Percentiles rank a stretch among this genome's conserved stretches.
These are phyloP conservation scores for Podargus strigoides DNA, from an alignment of 2,797 vertebrate genomes.

Conservation along the genomic window DNA sequence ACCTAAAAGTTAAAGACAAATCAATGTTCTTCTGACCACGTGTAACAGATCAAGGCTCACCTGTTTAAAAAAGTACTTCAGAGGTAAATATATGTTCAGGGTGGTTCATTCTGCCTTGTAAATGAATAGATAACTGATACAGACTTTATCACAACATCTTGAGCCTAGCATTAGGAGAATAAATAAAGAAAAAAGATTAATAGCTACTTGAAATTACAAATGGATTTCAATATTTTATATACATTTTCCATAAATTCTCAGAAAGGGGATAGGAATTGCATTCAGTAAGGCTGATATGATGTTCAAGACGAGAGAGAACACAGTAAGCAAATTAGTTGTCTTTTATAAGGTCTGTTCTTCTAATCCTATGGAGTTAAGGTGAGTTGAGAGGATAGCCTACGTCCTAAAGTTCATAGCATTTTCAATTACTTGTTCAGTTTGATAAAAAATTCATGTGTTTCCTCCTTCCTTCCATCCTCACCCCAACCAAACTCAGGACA, in stretches of 20 bases:
- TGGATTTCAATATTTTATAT: background rate
- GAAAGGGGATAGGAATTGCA: background rate
- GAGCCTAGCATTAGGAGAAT: background rate
- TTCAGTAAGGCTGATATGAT: background rate
- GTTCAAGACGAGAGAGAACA: background rate
- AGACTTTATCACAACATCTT: background rate
- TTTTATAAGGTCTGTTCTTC: background rate
- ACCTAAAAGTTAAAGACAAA: background rate
- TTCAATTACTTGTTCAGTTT: background rate
- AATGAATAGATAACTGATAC: background rate
- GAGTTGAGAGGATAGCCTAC: background rate
- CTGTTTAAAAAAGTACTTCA: background rate
- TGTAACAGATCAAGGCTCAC: background rate
- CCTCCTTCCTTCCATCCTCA: background rate
- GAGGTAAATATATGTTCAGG: background rate
- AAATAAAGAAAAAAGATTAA: background rate
- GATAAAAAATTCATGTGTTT: background rate
- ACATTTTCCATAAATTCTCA: background rate
- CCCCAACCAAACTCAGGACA: background rate
- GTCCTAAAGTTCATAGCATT: background rate
- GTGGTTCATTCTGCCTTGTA: background rate
- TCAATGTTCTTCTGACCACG: fast-evolving
- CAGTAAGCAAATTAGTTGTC: background rate
- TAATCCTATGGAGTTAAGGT: background rate
- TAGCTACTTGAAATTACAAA: background rate